Conservation (phyloP, 2,113 vertebrate genomes). For the Scartelaos histophorus region DNA sequence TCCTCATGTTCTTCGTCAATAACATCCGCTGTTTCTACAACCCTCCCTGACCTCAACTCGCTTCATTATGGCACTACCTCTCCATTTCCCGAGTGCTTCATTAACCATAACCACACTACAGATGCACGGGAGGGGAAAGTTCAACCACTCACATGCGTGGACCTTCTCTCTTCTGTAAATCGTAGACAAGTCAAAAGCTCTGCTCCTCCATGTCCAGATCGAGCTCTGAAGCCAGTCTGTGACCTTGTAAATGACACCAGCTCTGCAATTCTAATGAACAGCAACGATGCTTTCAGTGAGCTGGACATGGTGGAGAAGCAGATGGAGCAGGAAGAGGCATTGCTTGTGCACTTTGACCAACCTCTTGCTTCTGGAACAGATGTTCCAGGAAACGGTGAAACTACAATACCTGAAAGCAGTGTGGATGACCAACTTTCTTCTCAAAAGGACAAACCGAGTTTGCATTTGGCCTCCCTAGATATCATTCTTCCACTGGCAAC, state of each 20-base stretch:
- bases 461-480: conserved; percentile 52
- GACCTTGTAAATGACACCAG: conserved; percentile 90
- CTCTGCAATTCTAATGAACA: conserved; percentile 74
- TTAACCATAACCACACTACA: conserved; percentile 21
- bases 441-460: conserved; percentile 15
- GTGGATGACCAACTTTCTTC: conserved; percentile 30
- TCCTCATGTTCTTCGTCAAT: conserved; percentile 69
- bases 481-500: conserved; percentile 73
- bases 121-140: conserved; percentile 65
- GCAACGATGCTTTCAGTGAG: conserved; percentile 75
- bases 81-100: conserved; percentile 49
- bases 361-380: conserved; percentile 56
- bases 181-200: conserved; percentile 68
- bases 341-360: conserved; percentile 76
- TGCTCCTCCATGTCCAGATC: conserved; percentile 74
- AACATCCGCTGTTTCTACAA: conserved; percentile 49
- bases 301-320: conserved; percentile 71
- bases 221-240: conserved; percentile 85
- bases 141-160: conserved; percentile 83
- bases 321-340: conserved; percentile 52
- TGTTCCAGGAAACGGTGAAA: conserved; percentile 10
- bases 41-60: conserved; percentile 70
- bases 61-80: conserved; percentile 62
- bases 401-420: neutral
- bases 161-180: conserved; percentile 91